These are phyloP conservation scores for Tachypleus tridentatus DNA, from an alignment of 1,140 invertebrate species.

Conservation along the genomic window DNA sequence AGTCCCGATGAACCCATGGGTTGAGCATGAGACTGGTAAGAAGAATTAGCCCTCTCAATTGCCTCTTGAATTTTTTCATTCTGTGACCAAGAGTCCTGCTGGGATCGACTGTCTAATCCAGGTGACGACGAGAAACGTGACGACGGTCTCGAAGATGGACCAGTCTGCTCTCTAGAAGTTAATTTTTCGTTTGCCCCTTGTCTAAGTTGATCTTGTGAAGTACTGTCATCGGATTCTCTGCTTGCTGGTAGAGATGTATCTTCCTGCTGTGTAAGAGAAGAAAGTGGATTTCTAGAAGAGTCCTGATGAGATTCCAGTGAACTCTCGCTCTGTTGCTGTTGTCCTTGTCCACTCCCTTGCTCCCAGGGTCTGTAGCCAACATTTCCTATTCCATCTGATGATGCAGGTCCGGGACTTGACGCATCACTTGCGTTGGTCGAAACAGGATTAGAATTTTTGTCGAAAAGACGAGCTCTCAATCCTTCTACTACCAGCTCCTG, in stretches of 20 bases:
- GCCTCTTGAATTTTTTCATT: neutral
- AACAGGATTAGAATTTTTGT: slow-evolving; percentile 16
- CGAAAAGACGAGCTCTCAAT: slow-evolving; percentile 17
- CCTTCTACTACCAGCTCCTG: slow-evolving; percentile 17
- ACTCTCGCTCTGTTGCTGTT: slow-evolving; percentile 1
- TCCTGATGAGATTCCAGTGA: slow-evolving; percentile 11
- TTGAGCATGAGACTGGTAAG: neutral
- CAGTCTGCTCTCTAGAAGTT: neutral
- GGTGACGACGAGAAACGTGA: slow-evolving; percentile 18
- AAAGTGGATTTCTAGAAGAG: neutral
- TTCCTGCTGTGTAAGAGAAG: neutral
- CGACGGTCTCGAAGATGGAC: slow-evolving; percentile 16
- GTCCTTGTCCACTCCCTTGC: slow-evolving; percentile 10
- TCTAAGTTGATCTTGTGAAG: neutral
- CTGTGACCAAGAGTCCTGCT: neutral
- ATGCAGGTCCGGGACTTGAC: slow-evolving; percentile 7
- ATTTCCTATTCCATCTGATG: slow-evolving; percentile 8
- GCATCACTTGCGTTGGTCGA: neutral
- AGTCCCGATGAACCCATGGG: neutral
- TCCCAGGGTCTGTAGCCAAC: slow-evolving; percentile 23
- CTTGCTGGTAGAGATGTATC: too few relatives aligned
- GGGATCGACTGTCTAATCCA: neutral
- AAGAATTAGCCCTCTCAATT: neutral
- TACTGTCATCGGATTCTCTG: too few relatives aligned
- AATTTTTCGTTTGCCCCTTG: neutral